Evolutionary conservation across 2,888 invertebrate genomes (phyloP), one percentile per base, ranked within the genome.

Genomic region (Baronia brevicornis): DNA sequence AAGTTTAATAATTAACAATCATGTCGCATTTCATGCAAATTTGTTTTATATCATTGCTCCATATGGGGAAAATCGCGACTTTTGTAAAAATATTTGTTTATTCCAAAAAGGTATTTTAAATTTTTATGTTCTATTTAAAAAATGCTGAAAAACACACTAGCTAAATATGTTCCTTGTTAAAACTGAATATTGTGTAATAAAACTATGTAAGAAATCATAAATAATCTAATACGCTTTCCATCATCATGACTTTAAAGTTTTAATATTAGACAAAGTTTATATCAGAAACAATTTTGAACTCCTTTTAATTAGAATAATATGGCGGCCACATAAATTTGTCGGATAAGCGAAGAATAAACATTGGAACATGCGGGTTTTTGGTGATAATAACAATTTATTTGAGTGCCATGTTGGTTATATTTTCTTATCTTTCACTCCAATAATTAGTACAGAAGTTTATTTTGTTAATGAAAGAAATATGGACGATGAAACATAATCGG

Each of bases 311-410:
- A 36, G 39, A 45, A 46, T 41, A 44, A 36, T 39, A 46, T 71
- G 61, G 63, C 53, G 68, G 75, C 60, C 60, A 54, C 74, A 75
- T 80, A 75, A 79, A 80, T 69, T 69, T 66, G 51, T 48, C 54
- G 62, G 68, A 71, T 73, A 73, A 70, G 65, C 46, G 43, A 47
- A 48, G 38, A 41, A 49, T 45, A 54, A 55, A 57, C 55, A 63
- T 66, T 61, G 60, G 42, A 48, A 45, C 50, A 77, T 78, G 72
- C 73, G 77, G 77, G 78, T 48, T 50, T 55, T 58, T 34, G 39
- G 32, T 29, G 40, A 36, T 13, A 14, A 20, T 13, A 24, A 10
- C 21, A 11, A 25, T 18, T 32, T 32, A 23, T 29, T 22, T 14
- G n/a, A n/a, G n/a, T n/a, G n/a, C n/a, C n/a, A n/a, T n/a, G n/a